Evolutionary conservation across 2,113 vertebrate genomes (phyloP), one percentile per base, ranked within the genome.

Genomic region (Uria lomvia): DNA sequence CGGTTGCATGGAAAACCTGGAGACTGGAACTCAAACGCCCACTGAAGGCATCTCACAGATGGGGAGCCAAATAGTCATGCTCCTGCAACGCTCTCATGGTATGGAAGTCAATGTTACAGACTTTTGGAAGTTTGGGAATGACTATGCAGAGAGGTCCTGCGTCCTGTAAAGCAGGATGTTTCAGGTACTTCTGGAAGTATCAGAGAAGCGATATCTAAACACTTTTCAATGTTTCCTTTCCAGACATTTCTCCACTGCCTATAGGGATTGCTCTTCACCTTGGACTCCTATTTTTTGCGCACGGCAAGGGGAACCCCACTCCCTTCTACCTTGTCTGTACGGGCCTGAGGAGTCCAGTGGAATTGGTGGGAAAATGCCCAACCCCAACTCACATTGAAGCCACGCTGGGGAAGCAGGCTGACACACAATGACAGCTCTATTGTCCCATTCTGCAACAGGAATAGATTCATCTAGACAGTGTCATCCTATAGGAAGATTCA

Each of bases 321-420:
- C 27, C 27, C 9, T 7, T 43, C n/a, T 36, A 24, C 36, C 45
- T 40, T 9, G 0, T 29, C 38, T 5, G 1, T 60, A 47, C 0
- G 1, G 6, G 13, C 32, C 62, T 79, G 74, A 66, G 21, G 45
- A 87, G 75, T 72, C 40, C 73, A 62, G 30, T 15, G 47, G 79
- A 78, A 84, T 19, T 45, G 30, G 18, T 75, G 36, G 15, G 55
- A 79, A 91, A 80, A 70, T 50, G 29, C 50, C 73, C 66, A 72
- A 12, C 7, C 18, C n/a, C 6, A 6, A 4, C 38, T 53, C 0
- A 0, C 6, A 4, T 15, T 90, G 42, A 42, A 78, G 60, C 40
- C 2, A 2, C 1, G 1, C 0, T 67, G 83, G 60, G 60, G 62
- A 86, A 75, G 72, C 40, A 68, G 52, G 5, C 32, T 40, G 70